Evolutionary conservation across 1,140 invertebrate species (phyloP).

Genomic region (Chironomus striatipennis): DNA sequence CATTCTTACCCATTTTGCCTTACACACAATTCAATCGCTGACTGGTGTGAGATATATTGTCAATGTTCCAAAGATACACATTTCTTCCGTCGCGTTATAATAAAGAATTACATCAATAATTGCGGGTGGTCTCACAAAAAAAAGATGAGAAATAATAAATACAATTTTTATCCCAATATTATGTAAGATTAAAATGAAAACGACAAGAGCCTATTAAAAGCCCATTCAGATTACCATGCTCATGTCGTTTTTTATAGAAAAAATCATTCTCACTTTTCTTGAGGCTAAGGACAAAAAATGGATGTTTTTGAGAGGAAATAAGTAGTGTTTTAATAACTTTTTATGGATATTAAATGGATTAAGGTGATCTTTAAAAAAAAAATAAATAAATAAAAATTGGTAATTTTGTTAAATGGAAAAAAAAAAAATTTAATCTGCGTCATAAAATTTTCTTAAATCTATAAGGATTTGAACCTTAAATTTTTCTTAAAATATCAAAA

Average conservation of each 20-base stretch:
- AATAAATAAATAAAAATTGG: no score
- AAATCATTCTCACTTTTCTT: neutral
- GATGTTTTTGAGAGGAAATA: no score
- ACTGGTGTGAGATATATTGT: conserved; percentile 15
- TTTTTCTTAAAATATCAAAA: no score
- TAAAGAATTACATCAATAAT: conserved; percentile 11
- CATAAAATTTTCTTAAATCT: no score
- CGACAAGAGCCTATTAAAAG: conserved; percentile 20
- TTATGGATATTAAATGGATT: no score
- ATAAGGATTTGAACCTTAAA: no score
- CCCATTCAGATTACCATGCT: neutral
- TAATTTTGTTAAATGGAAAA: no score
- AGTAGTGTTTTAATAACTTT: no score
- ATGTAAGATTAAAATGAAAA: neutral
- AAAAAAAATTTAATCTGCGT: no score
- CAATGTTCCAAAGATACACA: conserved; percentile 4
- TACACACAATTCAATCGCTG: neutral
- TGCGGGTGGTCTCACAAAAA: neutral
- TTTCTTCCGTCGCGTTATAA: conserved; percentile 11
- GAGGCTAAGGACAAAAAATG: neutral
- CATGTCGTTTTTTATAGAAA: neutral
- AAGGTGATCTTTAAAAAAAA: no score
- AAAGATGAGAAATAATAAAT: neutral
- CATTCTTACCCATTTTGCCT: neutral
- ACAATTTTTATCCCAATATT: neutral